Evolutionary conservation across 2,797 vertebrate species (phyloP).

Genomic region (Parambassis ranga): DNA sequence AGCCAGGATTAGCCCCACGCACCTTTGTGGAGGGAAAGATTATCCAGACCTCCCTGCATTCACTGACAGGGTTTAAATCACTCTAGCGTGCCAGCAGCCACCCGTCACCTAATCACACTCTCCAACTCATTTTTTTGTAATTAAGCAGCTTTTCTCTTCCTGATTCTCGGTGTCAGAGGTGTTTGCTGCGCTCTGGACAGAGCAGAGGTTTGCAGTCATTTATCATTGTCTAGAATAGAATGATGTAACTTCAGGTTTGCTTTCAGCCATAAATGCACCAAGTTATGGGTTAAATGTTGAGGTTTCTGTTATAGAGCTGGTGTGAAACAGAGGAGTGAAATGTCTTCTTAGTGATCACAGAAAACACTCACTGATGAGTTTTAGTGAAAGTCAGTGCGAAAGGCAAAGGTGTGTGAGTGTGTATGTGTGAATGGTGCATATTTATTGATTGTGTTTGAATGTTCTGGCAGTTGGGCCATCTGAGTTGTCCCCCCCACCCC

Average conservation of each 20-base stretch:
- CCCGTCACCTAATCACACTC: conserved; percentile 76
- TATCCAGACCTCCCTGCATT: conserved; percentile 84
- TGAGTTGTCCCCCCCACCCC: conserved; percentile 17
- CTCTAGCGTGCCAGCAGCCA: conserved; percentile 76
- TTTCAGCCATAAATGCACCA: conserved; percentile 8
- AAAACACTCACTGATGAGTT: conserved; percentile 1
- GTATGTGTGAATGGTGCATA: conserved; percentile 9
- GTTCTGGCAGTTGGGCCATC: conserved; percentile 67
- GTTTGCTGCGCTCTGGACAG: conserved; percentile 32
- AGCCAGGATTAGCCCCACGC: conserved; percentile 79
- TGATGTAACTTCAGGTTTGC: background rate
- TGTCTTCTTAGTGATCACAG: background rate
- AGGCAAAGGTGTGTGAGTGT: conserved; percentile 42
- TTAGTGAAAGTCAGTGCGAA: conserved; percentile 9
- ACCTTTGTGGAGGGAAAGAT: conserved; percentile 83
- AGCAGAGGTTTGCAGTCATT: conserved; percentile 19
- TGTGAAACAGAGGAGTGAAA: background rate
- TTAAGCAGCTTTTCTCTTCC: conserved; percentile 78
- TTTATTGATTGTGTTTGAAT: conserved; percentile 57
- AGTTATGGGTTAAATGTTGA: background rate
- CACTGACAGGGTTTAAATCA: conserved; percentile 80
- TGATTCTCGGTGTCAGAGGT: conserved; percentile 26
- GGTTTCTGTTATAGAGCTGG: background rate
- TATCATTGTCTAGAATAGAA: conserved; percentile 26
- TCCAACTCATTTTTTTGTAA: conserved; percentile 74